These are phyloP conservation scores for Aphis craccivora DNA, from an alignment of 1,140 invertebrate genomes.

Conservation along the genomic window DNA sequence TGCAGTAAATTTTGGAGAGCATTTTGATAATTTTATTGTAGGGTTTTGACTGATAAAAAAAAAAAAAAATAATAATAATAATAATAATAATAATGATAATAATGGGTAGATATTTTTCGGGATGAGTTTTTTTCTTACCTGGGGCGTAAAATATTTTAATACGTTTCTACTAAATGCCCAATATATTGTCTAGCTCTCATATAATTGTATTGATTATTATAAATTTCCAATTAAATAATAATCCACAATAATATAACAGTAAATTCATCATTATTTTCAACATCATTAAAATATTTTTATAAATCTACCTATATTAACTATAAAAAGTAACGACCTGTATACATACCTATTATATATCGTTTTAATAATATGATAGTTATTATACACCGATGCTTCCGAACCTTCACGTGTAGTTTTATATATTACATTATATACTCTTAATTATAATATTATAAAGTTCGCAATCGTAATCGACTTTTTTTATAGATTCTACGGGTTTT, in stretches of 20 bases:
- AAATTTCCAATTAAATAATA: not conserved
- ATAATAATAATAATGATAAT: too few relatives aligned
- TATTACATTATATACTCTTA: not conserved
- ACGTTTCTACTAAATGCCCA: too few relatives aligned
- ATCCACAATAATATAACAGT: not conserved
- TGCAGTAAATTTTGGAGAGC: too few relatives aligned
- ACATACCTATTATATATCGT: not conserved
- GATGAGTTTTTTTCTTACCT: too few relatives aligned
- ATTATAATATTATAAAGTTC: not conserved
- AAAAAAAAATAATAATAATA: too few relatives aligned
- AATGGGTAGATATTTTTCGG: too few relatives aligned
- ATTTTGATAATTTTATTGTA: too few relatives aligned
- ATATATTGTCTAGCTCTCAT: too few relatives aligned
- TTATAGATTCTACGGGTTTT: not conserved
- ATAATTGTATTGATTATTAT: not conserved
- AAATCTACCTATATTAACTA: not conserved
- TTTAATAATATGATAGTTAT: not conserved
- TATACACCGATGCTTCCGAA: not conserved
- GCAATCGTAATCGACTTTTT: not conserved
- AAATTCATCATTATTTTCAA: not conserved
- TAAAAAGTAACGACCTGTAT: not conserved
- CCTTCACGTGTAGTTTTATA: not conserved
- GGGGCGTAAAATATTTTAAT: too few relatives aligned
- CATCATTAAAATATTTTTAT: not conserved
- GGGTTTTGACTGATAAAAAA: too few relatives aligned